Evolutionary conservation across 64 coral and sea anemone species (phyloP).

Genomic region (Porites australiensis): DNA sequence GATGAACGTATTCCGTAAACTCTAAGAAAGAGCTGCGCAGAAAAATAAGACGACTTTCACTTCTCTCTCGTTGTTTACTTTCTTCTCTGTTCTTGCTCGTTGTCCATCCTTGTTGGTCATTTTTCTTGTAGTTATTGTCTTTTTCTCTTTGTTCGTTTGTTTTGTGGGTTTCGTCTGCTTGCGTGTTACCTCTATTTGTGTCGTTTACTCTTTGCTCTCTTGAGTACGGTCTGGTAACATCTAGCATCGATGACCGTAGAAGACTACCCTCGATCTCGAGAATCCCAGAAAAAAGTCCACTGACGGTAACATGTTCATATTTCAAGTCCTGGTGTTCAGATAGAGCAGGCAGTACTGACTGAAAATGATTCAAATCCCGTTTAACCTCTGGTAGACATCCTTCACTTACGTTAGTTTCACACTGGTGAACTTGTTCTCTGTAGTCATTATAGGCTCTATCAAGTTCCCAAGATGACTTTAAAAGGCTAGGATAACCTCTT

Average conservation of each 20-base stretch:
- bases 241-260: no score
- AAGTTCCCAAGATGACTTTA: constrained; percentile 19
- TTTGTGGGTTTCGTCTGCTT: no score
- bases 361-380: background rate
- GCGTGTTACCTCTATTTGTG: no score
- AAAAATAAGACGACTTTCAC: no score
- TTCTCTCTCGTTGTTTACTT: no score
- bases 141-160: no score
- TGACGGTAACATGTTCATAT: background rate
- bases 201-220: no score
- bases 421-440: background rate
- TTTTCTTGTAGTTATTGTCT: no score
- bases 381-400: constrained; percentile 11
- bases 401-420: background rate
- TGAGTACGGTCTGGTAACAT: no score
- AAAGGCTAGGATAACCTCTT: background rate
- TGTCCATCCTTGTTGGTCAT: no score
- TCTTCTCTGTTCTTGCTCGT: no score
- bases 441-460: constrained; percentile 11
- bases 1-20: background rate
- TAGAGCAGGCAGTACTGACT: background rate
- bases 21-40: no score
- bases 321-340: background rate
- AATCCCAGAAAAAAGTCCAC: background rate
- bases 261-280: background rate